Percentiles rank a stretch among this genome's conserved stretches.
phyloP scores from a whole-genome alignment of 2,888 invertebrate genomes.

The Ernsta delagoae region DNA sequence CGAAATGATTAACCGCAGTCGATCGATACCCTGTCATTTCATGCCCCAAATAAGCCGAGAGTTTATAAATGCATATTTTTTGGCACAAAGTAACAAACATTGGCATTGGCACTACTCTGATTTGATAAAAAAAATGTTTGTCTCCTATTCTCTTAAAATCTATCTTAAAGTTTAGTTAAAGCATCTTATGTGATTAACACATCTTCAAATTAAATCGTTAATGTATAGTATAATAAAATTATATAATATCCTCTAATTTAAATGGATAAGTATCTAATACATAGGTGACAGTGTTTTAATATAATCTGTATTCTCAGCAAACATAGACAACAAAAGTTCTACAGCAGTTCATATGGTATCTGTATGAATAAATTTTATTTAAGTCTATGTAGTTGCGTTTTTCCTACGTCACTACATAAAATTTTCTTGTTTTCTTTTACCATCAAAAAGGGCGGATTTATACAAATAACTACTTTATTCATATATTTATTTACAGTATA shows the following conservation, averaged over 20 bases:
- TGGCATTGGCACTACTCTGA: slow-evolving; percentile 72
- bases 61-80: slow-evolving; percentile 62
- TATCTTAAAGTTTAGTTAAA: slow-evolving; percentile 82
- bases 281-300: slow-evolving; percentile 25
- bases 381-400: slow-evolving; percentile 24
- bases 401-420: slow-evolving; percentile 34
- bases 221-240: slow-evolving; percentile 35
- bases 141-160: slow-evolving; percentile 57
- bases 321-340: slow-evolving; percentile 18
- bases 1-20: slow-evolving; percentile 54
- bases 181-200: slow-evolving; percentile 73
- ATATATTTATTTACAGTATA: slow-evolving; percentile 70
- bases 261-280: slow-evolving; percentile 36
- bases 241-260: slow-evolving; percentile 38
- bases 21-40: slow-evolving; percentile 75
- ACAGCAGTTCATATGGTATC: slow-evolving; percentile 33
- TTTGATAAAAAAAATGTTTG: slow-evolving; percentile 46
- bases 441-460: slow-evolving; percentile 67
- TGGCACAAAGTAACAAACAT: slow-evolving; percentile 42
- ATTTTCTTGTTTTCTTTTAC: slow-evolving; percentile 11
- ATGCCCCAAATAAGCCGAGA: slow-evolving; percentile 63
- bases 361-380: slow-evolving; percentile 22
- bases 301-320: slow-evolving; percentile 26
- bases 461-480: slow-evolving; percentile 68
- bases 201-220: slow-evolving; percentile 45